Base-by-base conservation (phyloP, 64 coral and sea anemone genomes). In the Anthopleura sola region DNA sequence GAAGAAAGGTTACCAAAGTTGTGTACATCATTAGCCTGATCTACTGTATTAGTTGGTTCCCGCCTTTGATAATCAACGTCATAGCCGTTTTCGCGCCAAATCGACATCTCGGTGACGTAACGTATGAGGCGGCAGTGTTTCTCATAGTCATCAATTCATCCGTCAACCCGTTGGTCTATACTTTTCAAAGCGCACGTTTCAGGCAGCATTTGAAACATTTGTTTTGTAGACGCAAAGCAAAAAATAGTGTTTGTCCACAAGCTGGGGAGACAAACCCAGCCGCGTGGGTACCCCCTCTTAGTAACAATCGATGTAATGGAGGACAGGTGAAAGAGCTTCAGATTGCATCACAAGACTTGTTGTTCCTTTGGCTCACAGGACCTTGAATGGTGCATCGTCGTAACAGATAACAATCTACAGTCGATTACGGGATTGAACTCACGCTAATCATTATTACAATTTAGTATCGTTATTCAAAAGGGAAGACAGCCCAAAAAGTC, bases 121-220 rank as follows among this genome's bases (percentile, higher is more conserved):
- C 82, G 29, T 39, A 83, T 34, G 50, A 56, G 38, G 82, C 82
- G 28, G 50, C 82, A 6, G 82, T 83, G 50, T 60, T 83, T 34
- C 49, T 88, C 26, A 58, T 88, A 5, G 74, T 88, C 34, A 78
- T 88, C 21, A 88, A 88, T 39, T 78, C 86, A 26, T 78, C 86
- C n/a, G 40, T 88, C 50, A 88, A 88, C 21, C 86, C 86, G 76
- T 48, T 80, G 50, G 75, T 88, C 55, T 88, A 88, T 33, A 75
- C 75, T 12, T 75, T 88, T 15, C 86, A 88, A 33, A 88, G 86
- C 86, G 76, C 33, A 49, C 31, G 50, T 20, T 80, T 88, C 50
- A 40, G 86, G 26, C 18, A 58, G 44, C 75, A 88, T 58, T 49
- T 88, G 23, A 55, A 56, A 44, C 26, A 58, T 32, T n/a, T 80